phyloP scores from a whole-genome alignment of 2,888 invertebrate species.

The Melanotus villosus region DNA sequence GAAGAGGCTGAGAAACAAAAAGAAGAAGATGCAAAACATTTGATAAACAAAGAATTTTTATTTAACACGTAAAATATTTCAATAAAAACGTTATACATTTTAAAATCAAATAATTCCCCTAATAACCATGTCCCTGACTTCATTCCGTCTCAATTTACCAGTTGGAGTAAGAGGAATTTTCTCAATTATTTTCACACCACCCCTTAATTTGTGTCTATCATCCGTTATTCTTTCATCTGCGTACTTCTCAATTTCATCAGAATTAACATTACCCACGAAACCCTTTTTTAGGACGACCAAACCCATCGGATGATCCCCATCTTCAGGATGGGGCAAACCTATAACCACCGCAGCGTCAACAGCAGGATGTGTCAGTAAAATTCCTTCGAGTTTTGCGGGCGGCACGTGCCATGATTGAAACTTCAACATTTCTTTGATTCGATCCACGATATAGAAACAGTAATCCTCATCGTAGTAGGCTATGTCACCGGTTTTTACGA shows the following conservation, averaged over 20 bases:
- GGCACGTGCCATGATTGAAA: slow-evolving; percentile 69
- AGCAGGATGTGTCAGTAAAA: slow-evolving; percentile 78
- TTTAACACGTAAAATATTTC: no score
- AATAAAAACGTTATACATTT: no score
- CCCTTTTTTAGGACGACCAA: slow-evolving; percentile 67
- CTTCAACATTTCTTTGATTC: slow-evolving; percentile 69
- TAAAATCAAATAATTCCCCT: not conserved
- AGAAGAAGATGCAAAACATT: no score
- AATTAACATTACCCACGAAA: slow-evolving; percentile 34
- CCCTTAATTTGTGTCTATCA: slow-evolving; percentile 55
- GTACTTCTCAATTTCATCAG: slow-evolving; percentile 55
- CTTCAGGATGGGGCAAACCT: slow-evolving; percentile 77
- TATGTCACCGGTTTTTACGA: slow-evolving; percentile 72
- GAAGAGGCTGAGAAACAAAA: no score
- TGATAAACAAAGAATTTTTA: no score
- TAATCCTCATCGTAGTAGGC: slow-evolving; percentile 70
- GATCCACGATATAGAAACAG: slow-evolving; percentile 69
- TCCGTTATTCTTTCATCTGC: slow-evolving; percentile 55
- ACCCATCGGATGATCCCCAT: slow-evolving; percentile 82
- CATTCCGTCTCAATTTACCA: slow-evolving; percentile 57
- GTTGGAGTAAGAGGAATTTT: slow-evolving; percentile 57
- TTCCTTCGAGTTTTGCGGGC: slow-evolving; percentile 86
- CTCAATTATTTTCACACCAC: slow-evolving; percentile 58
- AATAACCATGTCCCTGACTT: slow-evolving; percentile 11
- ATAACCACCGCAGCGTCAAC: slow-evolving; percentile 86